Evolutionary conservation across 2,797 vertebrate species (phyloP).

Genomic region (Sebastiscus albofasciatus): DNA sequence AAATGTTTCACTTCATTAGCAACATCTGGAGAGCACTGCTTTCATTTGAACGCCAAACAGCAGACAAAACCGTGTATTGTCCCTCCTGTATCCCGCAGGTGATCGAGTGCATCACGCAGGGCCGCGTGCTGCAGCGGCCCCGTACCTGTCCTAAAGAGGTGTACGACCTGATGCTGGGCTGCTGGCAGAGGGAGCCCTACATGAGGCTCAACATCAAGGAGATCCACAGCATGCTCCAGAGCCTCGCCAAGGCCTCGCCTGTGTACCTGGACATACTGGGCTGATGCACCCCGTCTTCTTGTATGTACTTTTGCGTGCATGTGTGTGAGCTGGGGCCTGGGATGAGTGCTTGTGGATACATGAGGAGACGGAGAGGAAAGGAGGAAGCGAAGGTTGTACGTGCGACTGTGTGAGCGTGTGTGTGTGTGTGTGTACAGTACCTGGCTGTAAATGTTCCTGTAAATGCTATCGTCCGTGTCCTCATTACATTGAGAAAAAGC

Average conservation of each 20-base stretch:
- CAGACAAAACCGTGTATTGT: background rate
- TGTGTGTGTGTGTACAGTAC: slow-evolving; percentile 69
- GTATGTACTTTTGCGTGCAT: slow-evolving; percentile 51
- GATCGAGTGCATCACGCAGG: slow-evolving; percentile 99
- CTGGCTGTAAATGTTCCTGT: slow-evolving; percentile 75
- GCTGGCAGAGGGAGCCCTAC: slow-evolving; percentile 98
- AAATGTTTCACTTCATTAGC: background rate
- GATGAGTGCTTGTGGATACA: background rate
- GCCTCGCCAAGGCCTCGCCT: slow-evolving; percentile 98
- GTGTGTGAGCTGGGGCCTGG: slow-evolving; percentile 21
- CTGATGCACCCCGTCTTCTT: slow-evolving; percentile 75
- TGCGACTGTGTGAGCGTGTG: background rate
- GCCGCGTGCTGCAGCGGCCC: slow-evolving; percentile 95
- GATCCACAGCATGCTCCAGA: slow-evolving; percentile 96
- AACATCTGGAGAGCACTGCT: background rate
- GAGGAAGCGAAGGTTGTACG: background rate
- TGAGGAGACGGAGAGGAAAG: slow-evolving; percentile 5
- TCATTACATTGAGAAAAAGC: slow-evolving; percentile 92
- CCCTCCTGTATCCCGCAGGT: slow-evolving; percentile 81
- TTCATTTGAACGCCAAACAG: background rate
- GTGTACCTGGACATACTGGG: slow-evolving; percentile 99
- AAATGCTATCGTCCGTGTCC: slow-evolving; percentile 87
- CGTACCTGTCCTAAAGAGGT: slow-evolving; percentile 97
- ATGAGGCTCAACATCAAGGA: slow-evolving; percentile 99
- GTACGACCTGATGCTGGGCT: slow-evolving; percentile 98